These are phyloP conservation scores for Monoplex corrugatus DNA, from an alignment of 2,888 invertebrate genomes.

Conservation along the genomic window DNA sequence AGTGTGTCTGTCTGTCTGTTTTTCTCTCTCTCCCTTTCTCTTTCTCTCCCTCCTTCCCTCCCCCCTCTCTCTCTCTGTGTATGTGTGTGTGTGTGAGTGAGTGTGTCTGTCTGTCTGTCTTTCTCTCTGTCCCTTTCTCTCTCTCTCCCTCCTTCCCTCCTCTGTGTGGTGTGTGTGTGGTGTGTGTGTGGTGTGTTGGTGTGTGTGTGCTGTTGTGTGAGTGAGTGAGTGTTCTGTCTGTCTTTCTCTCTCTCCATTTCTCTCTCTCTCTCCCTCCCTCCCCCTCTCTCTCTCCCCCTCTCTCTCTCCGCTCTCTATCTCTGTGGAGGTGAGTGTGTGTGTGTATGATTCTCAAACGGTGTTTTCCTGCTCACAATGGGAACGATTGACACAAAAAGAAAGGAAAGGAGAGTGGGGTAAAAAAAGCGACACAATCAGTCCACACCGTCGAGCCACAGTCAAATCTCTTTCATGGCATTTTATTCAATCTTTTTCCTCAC, in stretches of 20 bases:
- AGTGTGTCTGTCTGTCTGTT: constrained; percentile 31
- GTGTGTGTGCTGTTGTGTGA: neutral
- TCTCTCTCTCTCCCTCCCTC: neutral
- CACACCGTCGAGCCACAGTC: no score
- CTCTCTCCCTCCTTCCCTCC: neutral
- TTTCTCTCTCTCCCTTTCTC: constrained; percentile 32
- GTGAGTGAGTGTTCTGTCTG: neutral
- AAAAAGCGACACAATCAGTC: no score
- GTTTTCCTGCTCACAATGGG: no score
- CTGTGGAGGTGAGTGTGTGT: no score
- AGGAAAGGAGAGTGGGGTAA: neutral
- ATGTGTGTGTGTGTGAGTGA: no score
- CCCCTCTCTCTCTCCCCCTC: neutral
- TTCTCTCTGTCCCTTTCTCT: neutral
- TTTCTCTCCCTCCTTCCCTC: neutral
- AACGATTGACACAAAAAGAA: neutral
- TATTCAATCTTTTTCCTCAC: no score
- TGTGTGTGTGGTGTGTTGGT: neutral
- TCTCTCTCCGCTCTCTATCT: no score
- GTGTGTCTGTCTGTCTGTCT: neutral
- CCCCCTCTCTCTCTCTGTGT: neutral
- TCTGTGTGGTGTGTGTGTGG: constrained; percentile 4
- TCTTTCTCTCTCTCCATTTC: neutral
- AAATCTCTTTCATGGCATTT: no score
- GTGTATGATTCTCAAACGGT: no score